A percentile compares a stretch with the other conserved stretches of the same genome.
Conservation (phyloP, 2,113 vertebrate genomes). For the Leptobrachium ailaonicum region DNA sequence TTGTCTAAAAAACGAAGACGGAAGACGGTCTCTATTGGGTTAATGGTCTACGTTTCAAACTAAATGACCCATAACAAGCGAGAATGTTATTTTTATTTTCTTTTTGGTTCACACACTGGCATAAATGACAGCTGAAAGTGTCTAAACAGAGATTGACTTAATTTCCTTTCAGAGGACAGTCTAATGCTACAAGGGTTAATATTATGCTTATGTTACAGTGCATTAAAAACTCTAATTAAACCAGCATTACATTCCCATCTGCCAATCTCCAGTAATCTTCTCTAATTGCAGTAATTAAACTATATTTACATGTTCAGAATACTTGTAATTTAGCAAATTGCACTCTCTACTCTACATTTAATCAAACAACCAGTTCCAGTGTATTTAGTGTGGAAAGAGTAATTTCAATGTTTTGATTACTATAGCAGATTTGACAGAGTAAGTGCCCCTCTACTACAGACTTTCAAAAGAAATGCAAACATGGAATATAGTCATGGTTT, state of each 20-base stretch:
- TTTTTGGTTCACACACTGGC: conserved; percentile 52
- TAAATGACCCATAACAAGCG: neutral
- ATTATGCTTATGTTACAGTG: conserved; percentile 99
- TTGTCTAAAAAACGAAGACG: too few relatives aligned
- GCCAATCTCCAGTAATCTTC: conserved; percentile 99
- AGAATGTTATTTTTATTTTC: neutral
- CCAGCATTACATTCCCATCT: conserved; percentile 99
- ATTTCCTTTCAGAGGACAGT: conserved; percentile 72
- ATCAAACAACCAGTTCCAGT: conserved; percentile 95
- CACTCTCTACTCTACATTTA: conserved; percentile 98
- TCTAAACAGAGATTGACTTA: conserved; percentile 34
- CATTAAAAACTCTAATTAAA: conserved; percentile 99
- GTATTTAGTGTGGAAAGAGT: conserved; percentile 89
- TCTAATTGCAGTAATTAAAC: conserved; percentile 99
- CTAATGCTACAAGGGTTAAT: conserved; percentile 96
- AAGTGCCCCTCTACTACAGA: conserved; percentile 94
- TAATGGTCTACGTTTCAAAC: too few relatives aligned
- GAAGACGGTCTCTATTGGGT: too few relatives aligned
- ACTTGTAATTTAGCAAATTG: conserved; percentile 99
- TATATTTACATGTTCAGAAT: conserved; percentile 99
- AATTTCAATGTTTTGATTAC: conserved; percentile 95
- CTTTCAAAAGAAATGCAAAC: conserved; percentile 94
- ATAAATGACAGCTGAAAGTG: conserved; percentile 34
- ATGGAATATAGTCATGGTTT: conserved; percentile 88
- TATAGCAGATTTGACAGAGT: conserved; percentile 92